phyloP scores from a whole-genome alignment of 2,113 vertebrate genomes.

The Calonectris borealis region DNA sequence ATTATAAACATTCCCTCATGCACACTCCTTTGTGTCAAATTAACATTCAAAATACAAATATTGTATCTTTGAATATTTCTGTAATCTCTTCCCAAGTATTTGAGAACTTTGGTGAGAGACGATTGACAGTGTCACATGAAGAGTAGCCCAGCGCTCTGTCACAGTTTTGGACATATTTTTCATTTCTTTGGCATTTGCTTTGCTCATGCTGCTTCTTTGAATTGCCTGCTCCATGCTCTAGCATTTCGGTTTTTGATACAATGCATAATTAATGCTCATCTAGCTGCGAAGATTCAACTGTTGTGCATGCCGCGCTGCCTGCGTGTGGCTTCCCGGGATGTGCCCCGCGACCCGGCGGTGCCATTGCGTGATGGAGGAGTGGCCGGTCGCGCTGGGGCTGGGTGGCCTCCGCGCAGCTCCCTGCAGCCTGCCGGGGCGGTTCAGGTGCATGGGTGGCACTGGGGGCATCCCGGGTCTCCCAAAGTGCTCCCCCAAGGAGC shows the following conservation, averaged over 20 bases:
- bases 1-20: constrained; percentile 92
- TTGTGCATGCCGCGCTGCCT: background rate
- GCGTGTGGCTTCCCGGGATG: accelerated
- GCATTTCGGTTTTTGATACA: constrained; percentile 3
- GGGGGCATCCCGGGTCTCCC: background rate
- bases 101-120: constrained; percentile 13
- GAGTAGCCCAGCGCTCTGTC: background rate
- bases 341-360: accelerated
- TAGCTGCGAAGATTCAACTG: background rate
- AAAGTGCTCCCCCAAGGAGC: accelerated
- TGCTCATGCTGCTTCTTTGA: constrained; percentile 22
- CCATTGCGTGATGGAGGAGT: background rate
- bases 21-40: constrained; percentile 92
- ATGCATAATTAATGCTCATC: constrained; percentile 47
- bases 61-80: constrained; percentile 78
- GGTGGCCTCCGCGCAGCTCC: background rate
- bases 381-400: accelerated
- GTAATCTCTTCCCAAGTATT: constrained; percentile 44
- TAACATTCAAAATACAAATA: constrained; percentile 95
- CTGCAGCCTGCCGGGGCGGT: background rate
- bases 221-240: background rate
- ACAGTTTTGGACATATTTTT: background rate
- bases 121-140: background rate
- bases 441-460: background rate
- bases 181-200: constrained; percentile 18